Base-by-base conservation (phyloP, 2,797 vertebrate genomes). In the Sciurus vulgaris region DNA sequence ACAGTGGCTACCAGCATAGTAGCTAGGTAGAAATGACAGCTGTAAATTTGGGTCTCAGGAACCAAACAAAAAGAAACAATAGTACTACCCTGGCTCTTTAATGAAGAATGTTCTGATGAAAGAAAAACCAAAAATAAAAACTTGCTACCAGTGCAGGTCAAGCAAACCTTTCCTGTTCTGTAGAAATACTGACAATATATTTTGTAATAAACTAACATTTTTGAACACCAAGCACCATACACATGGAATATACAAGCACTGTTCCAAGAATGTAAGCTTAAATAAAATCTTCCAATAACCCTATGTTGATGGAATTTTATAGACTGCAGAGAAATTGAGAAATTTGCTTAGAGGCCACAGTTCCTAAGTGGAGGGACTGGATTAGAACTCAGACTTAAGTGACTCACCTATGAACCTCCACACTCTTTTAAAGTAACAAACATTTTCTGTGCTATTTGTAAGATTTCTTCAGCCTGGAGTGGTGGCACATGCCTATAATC, bases 321-420 rank as follows among this genome's bases (percentile, higher is more conserved):
- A 92, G 88, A 78, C 28, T 24, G 95, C 51, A 76, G 59, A 81
- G 73, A 35, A 93, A 85, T 59, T 94, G 47, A 94, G 67, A 94
- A 87, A 93, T n/a, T 87, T 93, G 15, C 22, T n/a, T 76, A 26
- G 38, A 86, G 47, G 22, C 33, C 63, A 13, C 3, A 72, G 38
- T 5, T 91, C 2, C 0, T 81, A 91, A 77, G 35, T 56, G 7
- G 77, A 92, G 26, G 33, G 4, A 20, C 28, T 83, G 44, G 24
- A 44, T 82, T 86, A 69, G 92, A 94, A 95, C 35, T 13, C 65
- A 96, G 94, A 86, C 38, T 47, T 9, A 7, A 24, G 28, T 47
- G 41, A 83, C 51, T 86, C 77, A 88, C 35, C 61, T 6, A 87
- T 35, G 26, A 89, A 63, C 13, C 18, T n/a, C 51, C 22, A 26